Percentiles rank a stretch among this genome's conserved stretches.
These are phyloP conservation scores for Saimiri boliviensis DNA, from an alignment of 2,113 vertebrate genomes.

Conservation along the genomic window DNA sequence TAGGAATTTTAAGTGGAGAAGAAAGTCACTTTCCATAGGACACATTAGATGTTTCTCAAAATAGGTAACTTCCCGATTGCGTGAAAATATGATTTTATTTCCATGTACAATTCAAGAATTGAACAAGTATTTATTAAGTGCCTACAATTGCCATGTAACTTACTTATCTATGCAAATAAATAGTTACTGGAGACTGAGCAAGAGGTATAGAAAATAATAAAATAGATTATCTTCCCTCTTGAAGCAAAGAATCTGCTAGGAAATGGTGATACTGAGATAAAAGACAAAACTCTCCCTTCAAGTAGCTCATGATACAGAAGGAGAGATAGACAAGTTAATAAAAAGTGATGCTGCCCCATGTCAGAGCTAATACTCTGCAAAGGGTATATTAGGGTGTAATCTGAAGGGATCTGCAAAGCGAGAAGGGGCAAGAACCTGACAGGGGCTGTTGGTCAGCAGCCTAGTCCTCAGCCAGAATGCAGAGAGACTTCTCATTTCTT, in stretches of 20 bases:
- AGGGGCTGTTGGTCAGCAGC: background rate
- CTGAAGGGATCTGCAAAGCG: background rate
- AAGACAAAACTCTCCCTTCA: background rate
- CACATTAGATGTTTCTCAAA: background rate
- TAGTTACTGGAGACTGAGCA: background rate
- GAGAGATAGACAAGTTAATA: background rate
- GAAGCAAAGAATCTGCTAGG: background rate
- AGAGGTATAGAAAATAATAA: background rate
- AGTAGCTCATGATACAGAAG: background rate
- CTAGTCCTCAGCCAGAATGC: background rate
- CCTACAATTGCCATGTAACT: background rate
- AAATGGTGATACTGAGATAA: background rate
- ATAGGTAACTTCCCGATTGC: background rate
- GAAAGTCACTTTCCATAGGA: background rate
- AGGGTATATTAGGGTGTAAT: fast-evolving
- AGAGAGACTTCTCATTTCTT: background rate
- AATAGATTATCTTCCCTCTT: background rate
- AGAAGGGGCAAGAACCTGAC: fast-evolving
- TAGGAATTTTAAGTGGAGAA: background rate
- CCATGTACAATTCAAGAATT: background rate
- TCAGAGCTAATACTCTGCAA: background rate
- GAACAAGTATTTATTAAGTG: background rate
- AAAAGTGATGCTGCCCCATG: background rate
- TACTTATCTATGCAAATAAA: background rate
- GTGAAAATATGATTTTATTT: slow-evolving; percentile 36